Conservation (phyloP, 2,888 invertebrate species). For the Caenorhabditis wallacei region DNA sequence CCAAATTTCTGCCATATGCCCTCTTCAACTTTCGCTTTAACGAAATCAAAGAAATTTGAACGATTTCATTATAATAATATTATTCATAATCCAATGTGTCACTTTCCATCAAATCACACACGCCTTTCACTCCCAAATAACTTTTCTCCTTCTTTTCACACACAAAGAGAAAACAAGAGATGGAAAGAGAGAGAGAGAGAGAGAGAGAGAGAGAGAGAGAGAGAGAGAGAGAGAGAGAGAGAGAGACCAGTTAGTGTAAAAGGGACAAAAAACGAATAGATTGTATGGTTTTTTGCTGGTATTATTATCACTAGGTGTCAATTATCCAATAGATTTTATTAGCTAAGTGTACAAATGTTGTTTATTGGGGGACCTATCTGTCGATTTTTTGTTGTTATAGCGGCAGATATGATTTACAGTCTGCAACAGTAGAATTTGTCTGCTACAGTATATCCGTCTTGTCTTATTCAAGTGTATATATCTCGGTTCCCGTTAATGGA, state of each 20-base stretch:
- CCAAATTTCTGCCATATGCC: neutral
- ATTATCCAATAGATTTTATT: neutral
- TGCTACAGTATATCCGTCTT: no score
- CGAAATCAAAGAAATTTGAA: neutral
- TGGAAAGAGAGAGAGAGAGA: conserved; percentile 20
- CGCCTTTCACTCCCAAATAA: conserved; percentile 29
- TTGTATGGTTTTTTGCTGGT: conserved; percentile 8
- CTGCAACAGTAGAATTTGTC: no score
- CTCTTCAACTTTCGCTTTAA: neutral
- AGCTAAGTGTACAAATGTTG: neutral
- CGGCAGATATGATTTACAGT: no score
- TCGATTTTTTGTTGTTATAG: no score
- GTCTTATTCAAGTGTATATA: no score
- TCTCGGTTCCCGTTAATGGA: no score
- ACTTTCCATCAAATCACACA: conserved; percentile 55
- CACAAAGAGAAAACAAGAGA: conserved; percentile 15
- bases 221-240: conserved; percentile 12
- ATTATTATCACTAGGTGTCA: conserved; percentile 20
- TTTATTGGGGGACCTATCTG: neutral
- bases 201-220: conserved; percentile 13
- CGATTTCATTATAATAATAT: conserved; percentile 11
- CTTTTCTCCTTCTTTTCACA: conserved; percentile 21
- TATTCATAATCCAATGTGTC: conserved; percentile 51
- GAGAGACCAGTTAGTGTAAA: conserved; percentile 39
- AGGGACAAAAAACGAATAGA: neutral